These are phyloP conservation scores for Cnemophilus loriae DNA, from an alignment of 2,113 vertebrate species.

Conservation along the genomic window DNA sequence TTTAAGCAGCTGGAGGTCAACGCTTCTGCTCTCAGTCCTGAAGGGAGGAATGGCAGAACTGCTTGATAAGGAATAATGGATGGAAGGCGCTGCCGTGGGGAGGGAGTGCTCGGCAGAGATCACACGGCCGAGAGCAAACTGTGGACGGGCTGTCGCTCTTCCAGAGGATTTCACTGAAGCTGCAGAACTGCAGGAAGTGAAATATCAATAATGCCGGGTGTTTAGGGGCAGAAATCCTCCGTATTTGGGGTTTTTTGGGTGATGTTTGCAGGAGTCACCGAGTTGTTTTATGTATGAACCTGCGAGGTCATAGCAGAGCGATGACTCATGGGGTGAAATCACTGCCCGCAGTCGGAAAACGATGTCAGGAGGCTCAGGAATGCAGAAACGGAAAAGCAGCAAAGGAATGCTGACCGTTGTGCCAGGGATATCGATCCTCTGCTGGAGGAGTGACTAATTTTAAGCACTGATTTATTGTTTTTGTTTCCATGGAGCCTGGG, in stretches of 20 bases:
- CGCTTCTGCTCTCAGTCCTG: neutral
- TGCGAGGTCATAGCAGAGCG: neutral
- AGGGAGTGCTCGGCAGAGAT: neutral
- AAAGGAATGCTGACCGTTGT: neutral
- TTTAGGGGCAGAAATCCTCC: neutral
- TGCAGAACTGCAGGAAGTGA: neutral
- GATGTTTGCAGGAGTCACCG: neutral
- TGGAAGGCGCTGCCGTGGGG: rapidly evolving
- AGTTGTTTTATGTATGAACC: neutral
- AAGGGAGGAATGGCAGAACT: neutral
- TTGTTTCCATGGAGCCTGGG: neutral
- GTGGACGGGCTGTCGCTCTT: neutral
- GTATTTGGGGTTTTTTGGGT: rapidly evolving
- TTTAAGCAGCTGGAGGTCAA: neutral
- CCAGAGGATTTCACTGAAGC: neutral
- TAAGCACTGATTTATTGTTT: neutral
- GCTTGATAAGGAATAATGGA: neutral
- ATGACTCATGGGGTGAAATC: neutral
- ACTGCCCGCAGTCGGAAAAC: neutral
- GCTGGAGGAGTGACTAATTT: neutral
- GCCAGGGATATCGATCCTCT: conserved; percentile 22
- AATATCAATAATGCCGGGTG: rapidly evolving
- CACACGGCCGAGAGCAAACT: neutral
- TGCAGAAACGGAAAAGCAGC: conserved; percentile 7
- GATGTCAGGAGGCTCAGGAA: neutral